Conservation (phyloP, 35 echinoderm and acorn worm species). For the Ophioderma brevispina region DNA sequence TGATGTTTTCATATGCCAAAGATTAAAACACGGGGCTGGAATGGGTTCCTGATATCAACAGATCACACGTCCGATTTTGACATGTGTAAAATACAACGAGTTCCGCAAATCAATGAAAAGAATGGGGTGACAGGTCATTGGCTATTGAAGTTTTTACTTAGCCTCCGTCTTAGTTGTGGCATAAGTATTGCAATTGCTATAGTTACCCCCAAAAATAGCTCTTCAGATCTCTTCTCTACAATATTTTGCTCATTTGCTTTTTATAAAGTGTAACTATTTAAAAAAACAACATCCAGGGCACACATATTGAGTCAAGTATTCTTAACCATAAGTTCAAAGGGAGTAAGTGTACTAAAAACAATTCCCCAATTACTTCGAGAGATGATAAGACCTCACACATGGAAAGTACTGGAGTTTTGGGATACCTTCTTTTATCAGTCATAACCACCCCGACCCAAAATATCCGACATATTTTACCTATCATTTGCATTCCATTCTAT, state of each 20-base stretch:
- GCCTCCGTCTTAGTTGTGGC: too few species aligned
- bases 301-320: too few species aligned
- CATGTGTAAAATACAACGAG: not conserved
- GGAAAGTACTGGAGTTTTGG: not conserved
- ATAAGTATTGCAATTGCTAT: too few species aligned
- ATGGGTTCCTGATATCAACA: not conserved
- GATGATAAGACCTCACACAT: constrained; percentile 6
- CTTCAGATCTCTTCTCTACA: too few species aligned
- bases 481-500: not conserved
- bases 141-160: not conserved
- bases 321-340: not conserved
- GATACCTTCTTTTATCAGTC: not conserved
- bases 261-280: too few species aligned
- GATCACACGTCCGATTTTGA: not conserved
- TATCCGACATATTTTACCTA: not conserved
- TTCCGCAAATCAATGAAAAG: not conserved
- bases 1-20: not conserved
- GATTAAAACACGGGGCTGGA: not conserved
- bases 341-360: not conserved
- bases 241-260: too few species aligned
- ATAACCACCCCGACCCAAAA: not conserved
- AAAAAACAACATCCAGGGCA: too few species aligned
- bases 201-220: too few species aligned
- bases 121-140: not conserved
- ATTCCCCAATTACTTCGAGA: not conserved